Evolutionary conservation across 2,113 vertebrate species (phyloP), one percentile per base, ranked within the genome.

Genomic region (Gobius niger): DNA sequence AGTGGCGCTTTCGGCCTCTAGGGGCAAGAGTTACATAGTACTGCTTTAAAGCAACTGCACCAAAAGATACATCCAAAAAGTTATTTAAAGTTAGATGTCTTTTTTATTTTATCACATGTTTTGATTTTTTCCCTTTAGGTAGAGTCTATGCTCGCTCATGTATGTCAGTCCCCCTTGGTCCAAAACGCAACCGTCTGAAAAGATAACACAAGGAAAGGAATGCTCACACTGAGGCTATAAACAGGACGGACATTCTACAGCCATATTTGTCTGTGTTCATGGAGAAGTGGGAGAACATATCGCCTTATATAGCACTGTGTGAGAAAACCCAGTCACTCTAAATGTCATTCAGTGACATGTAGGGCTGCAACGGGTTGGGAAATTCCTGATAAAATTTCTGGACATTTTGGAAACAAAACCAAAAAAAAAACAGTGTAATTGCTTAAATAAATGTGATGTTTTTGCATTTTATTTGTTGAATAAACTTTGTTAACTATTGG

Each of bases 221-320:
- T 89, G 84, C 65, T 78, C 52, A 61, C 54, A 78, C 73, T 54
- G 68, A 72, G 71, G 68, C 86, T 84, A 78, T 88, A 88, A 89
- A 88, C 68, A 72, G 81, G 69, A 82, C 70, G 50, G 75, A 73
- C 66, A 49, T n/a, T 1, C 69, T 73, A 44, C 51, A 57, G 9
- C 87, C 82, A 78, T 92, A 86, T 91, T 87, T 81, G 75, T 80
- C 63, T 67, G 12, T 77, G 77, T 82, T 83, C 71, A 68, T 66
- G 74, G 70, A 80, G 78, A 65, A 71, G 60, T 34, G 80, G 62
- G 18, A 44, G 60, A 59, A 65, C n/a, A 12, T 11, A 57, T 71
- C 70, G 49, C 88, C 87, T 78, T 88, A 88, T 89, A 85, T 87
- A 78, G 86, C 54, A 63, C 7, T 76, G 63, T 34, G 70, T 13